These are phyloP conservation scores for Actinia equina DNA, from an alignment of 64 coral and sea anemone genomes.

Conservation along the genomic window DNA sequence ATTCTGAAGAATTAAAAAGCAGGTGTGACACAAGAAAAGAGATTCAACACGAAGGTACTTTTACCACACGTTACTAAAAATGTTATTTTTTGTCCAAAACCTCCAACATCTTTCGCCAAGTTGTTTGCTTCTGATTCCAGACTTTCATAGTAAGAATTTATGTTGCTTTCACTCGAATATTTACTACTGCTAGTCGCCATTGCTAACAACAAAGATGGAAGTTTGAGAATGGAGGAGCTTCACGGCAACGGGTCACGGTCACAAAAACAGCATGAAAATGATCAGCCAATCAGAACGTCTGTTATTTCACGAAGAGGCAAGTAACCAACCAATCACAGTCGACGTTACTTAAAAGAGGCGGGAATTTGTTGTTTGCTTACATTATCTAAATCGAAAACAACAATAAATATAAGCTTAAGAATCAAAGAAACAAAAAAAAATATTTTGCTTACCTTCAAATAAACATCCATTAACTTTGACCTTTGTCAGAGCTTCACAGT, in stretches of 20 bases:
- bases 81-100: neutral
- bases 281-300: neutral
- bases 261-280: neutral
- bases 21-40: neutral
- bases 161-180: neutral
- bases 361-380: neutral
- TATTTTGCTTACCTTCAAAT: conserved; percentile 8
- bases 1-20: conserved; percentile 11
- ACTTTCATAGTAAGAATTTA: neutral
- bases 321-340: conserved; percentile 3
- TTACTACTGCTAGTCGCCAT: neutral
- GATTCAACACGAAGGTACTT: neutral
- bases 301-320: neutral
- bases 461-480: conserved; percentile 32
- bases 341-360: neutral
- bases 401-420: too few species aligned
- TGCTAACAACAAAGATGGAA: neutral
- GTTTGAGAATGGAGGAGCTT: neutral
- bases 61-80: neutral
- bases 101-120: neutral
- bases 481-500: conserved; percentile 31
- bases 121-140: neutral
- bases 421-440: neutral
- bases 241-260: neutral
- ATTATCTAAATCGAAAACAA: neutral